Evolutionary conservation across 2,888 invertebrate species (phyloP), one percentile per base, ranked within the genome.

Genomic region (Phengaris arion): DNA sequence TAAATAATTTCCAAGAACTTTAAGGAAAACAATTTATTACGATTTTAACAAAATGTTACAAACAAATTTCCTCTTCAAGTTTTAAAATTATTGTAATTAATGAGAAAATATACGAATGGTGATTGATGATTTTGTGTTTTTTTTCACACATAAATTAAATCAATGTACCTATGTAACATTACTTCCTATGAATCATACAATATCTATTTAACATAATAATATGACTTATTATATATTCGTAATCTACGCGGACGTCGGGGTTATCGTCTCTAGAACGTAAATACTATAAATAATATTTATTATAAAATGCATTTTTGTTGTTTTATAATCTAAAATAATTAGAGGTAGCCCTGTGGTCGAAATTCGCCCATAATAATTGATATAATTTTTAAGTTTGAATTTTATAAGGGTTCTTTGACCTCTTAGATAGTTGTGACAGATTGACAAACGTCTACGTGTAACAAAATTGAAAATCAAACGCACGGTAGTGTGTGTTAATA

Each of bases 171-270:
- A 75, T 70, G 78, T 78, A 79, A 78, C 79, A 81, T 82, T 81
- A 85, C 83, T 85, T 85, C 75, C 83, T 85, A 83, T 88, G 88
- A 89, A 83, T 89, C 87, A 89, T 84, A 84, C 82, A 80, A 81
- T 70, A 22, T 78, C 6, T 46, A 46, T 22, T 2, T 48, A 48
- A 48, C 48, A 48, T 48, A 64, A 64, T 64, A 64, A 22, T 83
- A 80, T 84, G 83, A 86, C 80, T 85, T 87, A 86, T 82, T 85
- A 83, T 82, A 22, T 55, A 75, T 75, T 54, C 85, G 81, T 83
- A 82, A 82, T 81, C 83, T 81, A 76, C 74, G 78, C 86, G 88
- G 88, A 88, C 84, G 87, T 72, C 79, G 81, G 79, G 89, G 91
- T 91, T 92, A 92, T 75, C 75, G 70, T 68, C 13, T 69, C 68